Evolutionary conservation across 1,140 invertebrate genomes (phyloP), one percentile per base, ranked within the genome.

Genomic region (Medauroidea extradentata): DNA sequence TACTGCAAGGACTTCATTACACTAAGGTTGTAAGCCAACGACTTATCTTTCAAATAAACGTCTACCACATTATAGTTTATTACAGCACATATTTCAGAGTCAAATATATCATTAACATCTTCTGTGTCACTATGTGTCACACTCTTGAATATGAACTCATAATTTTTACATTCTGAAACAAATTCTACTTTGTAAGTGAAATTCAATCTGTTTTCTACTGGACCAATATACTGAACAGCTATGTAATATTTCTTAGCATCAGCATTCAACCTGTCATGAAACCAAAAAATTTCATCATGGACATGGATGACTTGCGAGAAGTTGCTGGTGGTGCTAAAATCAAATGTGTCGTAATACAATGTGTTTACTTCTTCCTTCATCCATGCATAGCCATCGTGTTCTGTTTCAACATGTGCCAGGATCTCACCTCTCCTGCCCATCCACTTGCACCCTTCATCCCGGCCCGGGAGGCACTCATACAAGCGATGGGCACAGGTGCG

Each of bases 211-310:
- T 51, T 51, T 34, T 51, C 49, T 5, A 34, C n/a, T 4, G 24
- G 16, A 8, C 49, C 49, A 34, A 51, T 19, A 16, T 29, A 51
- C 13, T 18, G 27, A 3, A 51, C 49, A 27, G 24, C 25, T 29
- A 51, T 29, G 49, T 34, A 51, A 8, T 29, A 51, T 9, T 1
- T 51, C 8, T 8, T 51, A 1, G 5, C 4, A 2, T 18, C 24
- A 2, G 14, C 38, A 7, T 7, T n/a, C 13, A 64, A 34, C 29
- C 29, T 34, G 29, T 34, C 29, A 43, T 65, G 51, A 19, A 63
- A 27, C n/a, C 61, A 61, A 50, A 65, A 65, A 4, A 57, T 42
- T 46, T 63, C 49, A 14, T 53, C 44, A 46, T 50, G 41, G 18
- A 53, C 59, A 1, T 38, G 42, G 2, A 65, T 16, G 24, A 62